Conservation (phyloP, 2,888 invertebrate genomes). For the Odontocolon sp. region DNA sequence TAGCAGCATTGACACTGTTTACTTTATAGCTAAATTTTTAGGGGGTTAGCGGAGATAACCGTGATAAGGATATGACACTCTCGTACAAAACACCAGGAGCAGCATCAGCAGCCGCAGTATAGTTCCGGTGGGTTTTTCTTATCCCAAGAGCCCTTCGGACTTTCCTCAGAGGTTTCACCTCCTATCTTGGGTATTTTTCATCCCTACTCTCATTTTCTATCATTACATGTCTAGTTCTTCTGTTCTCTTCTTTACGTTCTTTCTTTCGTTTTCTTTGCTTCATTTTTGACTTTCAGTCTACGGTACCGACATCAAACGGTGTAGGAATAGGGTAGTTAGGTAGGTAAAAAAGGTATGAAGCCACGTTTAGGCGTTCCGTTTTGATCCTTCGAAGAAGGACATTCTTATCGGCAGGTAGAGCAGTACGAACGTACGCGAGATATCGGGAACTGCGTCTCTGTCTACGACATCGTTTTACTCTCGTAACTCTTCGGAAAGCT, state of each 20-base stretch:
- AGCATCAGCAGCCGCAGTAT: no score
- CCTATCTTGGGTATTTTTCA: background rate
- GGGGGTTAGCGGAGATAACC: background rate
- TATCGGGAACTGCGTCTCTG: slow-evolving; percentile 70
- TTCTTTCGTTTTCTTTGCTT: background rate
- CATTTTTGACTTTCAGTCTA: background rate
- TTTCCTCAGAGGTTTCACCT: background rate
- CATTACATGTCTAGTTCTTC: background rate
- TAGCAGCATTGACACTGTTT: background rate
- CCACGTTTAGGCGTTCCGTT: slow-evolving; percentile 45
- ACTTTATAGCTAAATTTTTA: background rate
- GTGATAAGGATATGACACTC: background rate
- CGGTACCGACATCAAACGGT: background rate
- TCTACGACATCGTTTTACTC: slow-evolving; percentile 72
- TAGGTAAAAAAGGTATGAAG: slow-evolving; percentile 32
- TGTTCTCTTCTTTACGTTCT: background rate
- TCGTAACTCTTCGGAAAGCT: slow-evolving; percentile 72
- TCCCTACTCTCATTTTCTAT: background rate
- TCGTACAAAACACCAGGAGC: background rate
- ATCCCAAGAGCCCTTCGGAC: background rate
- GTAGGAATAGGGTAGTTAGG: slow-evolving; percentile 57
- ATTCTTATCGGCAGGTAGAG: slow-evolving; percentile 68
- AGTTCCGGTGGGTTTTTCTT: background rate
- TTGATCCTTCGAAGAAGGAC: no score
- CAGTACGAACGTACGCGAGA: slow-evolving; percentile 63